These are phyloP conservation scores for Oscheius sp. DNA, from an alignment of 2,888 invertebrate genomes.

Conservation along the genomic window DNA sequence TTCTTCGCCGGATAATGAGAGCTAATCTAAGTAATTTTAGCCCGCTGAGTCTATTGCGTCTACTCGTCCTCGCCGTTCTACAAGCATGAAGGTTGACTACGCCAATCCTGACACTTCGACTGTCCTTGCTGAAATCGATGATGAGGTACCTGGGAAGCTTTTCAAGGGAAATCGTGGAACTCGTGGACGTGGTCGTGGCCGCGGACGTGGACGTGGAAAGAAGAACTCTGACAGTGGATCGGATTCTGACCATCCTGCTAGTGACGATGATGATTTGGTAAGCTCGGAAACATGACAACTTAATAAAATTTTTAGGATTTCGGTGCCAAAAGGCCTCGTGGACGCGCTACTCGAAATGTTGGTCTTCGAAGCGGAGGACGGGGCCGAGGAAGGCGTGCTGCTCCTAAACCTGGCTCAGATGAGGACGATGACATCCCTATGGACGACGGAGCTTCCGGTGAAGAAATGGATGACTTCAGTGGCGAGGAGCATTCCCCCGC, in stretches of 20 bases:
- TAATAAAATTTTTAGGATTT: conserved; percentile 42
- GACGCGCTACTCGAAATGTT: conserved; percentile 25
- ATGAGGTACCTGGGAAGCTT: conserved; percentile 67
- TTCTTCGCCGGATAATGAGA: no score
- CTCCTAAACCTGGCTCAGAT: conserved; percentile 23
- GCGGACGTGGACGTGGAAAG: conserved; percentile 26
- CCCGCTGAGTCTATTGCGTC: conserved; percentile 51
- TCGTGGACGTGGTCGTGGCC: conserved; percentile 35
- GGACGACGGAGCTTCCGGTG: conserved; percentile 48
- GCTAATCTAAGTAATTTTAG: no score
- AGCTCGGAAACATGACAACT: no score
- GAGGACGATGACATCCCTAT: conserved; percentile 51
- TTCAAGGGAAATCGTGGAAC: conserved; percentile 47
- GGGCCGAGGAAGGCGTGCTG: background rate
- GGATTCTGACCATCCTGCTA: conserved; percentile 28
- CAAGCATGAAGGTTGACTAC: conserved; percentile 62
- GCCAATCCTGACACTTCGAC: conserved; percentile 67
- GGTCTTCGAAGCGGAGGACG: conserved; percentile 16
- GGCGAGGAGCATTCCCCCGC: conserved; percentile 16
- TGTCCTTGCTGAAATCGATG: conserved; percentile 61
- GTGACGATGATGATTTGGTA: conserved; percentile 47
- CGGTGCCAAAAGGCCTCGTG: conserved; percentile 44
- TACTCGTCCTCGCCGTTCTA: conserved; percentile 65
- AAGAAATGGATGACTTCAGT: conserved; percentile 37
- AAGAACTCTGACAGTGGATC: conserved; percentile 27